Percentiles rank a stretch among this genome's conserved stretches.
These are phyloP conservation scores for Paraescarpia echinospica DNA, from an alignment of 1,140 invertebrate species.

Conservation along the genomic window DNA sequence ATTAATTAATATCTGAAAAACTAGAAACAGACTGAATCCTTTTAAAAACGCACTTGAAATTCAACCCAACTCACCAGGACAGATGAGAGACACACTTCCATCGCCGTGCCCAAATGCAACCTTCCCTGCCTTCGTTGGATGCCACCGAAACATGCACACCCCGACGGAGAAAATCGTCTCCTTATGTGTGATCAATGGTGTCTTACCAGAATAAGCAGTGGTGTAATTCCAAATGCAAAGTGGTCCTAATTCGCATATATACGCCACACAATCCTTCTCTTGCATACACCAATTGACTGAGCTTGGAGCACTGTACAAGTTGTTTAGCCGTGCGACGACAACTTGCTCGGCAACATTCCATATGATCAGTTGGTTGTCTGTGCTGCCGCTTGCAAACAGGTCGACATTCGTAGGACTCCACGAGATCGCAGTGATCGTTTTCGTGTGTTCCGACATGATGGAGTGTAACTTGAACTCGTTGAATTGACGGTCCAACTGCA, in stretches of 20 bases:
- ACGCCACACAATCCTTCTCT: slow-evolving; percentile 45
- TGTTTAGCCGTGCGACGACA: slow-evolving; percentile 42
- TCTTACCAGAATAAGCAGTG: slow-evolving; percentile 16
- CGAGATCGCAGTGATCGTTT: slow-evolving; percentile 58
- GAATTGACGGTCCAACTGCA: slow-evolving; percentile 47
- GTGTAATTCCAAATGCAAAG: slow-evolving; percentile 50
- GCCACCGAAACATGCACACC: slow-evolving; percentile 52
- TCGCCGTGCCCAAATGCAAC: slow-evolving; percentile 58
- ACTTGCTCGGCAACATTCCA: slow-evolving; percentile 54
- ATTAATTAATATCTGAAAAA: no score
- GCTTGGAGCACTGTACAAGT: slow-evolving; percentile 38
- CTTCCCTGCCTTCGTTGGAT: slow-evolving; percentile 45
- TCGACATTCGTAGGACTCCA: slow-evolving; percentile 55
- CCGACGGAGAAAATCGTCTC: slow-evolving; percentile 39
- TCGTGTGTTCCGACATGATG: slow-evolving; percentile 61
- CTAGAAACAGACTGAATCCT: no score
- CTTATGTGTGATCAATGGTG: slow-evolving; percentile 39
- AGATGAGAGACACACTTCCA: slow-evolving; percentile 57
- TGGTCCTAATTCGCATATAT: slow-evolving; percentile 48
- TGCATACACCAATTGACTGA: slow-evolving; percentile 49
- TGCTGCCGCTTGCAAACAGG: slow-evolving; percentile 51
- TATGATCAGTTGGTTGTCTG: slow-evolving; percentile 52
- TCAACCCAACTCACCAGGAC: slow-evolving; percentile 43
- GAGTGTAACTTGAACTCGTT: slow-evolving; percentile 57
- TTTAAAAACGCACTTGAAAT: background rate